Conservation (phyloP, 2,113 vertebrate genomes). For the Meriones unguiculatus region DNA sequence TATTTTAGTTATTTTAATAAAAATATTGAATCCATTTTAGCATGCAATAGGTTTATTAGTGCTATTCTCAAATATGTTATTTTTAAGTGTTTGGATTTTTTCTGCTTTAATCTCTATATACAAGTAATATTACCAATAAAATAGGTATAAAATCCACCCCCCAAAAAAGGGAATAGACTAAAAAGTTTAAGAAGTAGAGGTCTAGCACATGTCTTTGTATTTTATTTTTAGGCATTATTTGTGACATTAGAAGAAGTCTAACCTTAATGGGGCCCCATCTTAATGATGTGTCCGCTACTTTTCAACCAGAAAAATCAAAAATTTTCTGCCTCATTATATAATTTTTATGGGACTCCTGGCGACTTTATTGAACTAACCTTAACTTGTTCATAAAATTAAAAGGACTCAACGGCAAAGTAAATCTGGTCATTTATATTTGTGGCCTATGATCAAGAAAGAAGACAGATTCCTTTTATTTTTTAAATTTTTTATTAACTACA, state of each 20-base stretch:
- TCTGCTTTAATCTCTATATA: not conserved
- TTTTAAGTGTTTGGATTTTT: not conserved
- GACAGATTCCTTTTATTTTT: not conserved
- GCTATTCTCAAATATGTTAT: not conserved
- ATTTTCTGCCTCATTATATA: not conserved
- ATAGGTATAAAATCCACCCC: not conserved
- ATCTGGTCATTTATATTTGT: constrained; percentile 3
- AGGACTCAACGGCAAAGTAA: constrained; percentile 25
- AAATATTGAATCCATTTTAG: not conserved
- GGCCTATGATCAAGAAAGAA: not conserved
- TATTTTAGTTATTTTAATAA: constrained; percentile 1
- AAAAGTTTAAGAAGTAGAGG: not conserved
- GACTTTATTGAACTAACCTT: not conserved
- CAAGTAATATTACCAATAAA: not conserved
- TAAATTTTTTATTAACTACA: no score
- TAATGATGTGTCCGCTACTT: constrained; percentile 1
- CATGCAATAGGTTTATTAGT: not conserved
- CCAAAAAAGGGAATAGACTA: not conserved
- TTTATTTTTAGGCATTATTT: not conserved
- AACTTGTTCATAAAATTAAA: not conserved
- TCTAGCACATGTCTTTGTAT: not conserved
- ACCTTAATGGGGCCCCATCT: not conserved
- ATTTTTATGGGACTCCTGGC: not conserved
- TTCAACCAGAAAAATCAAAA: not conserved
- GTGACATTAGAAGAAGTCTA: not conserved